Percentiles rank a stretch among this genome's conserved stretches.
Conservation (phyloP, 2,888 invertebrate species). For the Caenorhabditis drosophilae region DNA sequence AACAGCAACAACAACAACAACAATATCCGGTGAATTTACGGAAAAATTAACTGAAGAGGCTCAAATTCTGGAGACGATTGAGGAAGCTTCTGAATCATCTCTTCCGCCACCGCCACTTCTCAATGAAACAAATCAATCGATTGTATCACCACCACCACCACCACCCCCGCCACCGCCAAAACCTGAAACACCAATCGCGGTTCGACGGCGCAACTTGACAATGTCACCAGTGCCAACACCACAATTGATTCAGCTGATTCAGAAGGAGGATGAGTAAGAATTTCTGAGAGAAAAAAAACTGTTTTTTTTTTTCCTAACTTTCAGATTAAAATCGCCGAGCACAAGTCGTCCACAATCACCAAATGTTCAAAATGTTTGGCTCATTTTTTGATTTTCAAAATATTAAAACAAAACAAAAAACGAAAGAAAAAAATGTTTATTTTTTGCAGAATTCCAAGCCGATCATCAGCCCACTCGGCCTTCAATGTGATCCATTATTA, state of each 20-base stretch:
- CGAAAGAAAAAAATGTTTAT: no score
- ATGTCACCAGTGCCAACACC: constrained; percentile 38
- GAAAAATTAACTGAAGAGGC: neutral
- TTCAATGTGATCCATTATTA: constrained; percentile 39
- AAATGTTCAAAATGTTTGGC: constrained; percentile 22
- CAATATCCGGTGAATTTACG: neutral
- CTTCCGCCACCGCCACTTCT: neutral
- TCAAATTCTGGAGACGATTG: neutral
- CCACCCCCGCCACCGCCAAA: constrained; percentile 33
- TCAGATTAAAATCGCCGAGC: constrained; percentile 7
- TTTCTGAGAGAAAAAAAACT: neutral
- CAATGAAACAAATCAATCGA: neutral
- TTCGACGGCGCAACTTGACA: no score
- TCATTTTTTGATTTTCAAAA: constrained; percentile 3
- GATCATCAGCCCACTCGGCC: constrained; percentile 43
- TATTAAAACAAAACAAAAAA: no score
- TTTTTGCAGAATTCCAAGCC: no score
- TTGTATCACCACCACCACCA: neutral
- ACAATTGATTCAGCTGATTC: constrained; percentile 43
- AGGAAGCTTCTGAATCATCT: neutral
- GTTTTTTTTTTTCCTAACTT: neutral
- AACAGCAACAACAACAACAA: constrained; percentile 4
- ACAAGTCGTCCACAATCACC: constrained; percentile 33
- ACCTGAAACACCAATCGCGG: constrained; percentile 25
- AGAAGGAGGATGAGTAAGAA: constrained; percentile 33